Percentiles rank a stretch among this genome's conserved stretches.
These are phyloP conservation scores for Paragorgia papillata DNA, from an alignment of 92 coral and sea anemone species.

Conservation along the genomic window DNA sequence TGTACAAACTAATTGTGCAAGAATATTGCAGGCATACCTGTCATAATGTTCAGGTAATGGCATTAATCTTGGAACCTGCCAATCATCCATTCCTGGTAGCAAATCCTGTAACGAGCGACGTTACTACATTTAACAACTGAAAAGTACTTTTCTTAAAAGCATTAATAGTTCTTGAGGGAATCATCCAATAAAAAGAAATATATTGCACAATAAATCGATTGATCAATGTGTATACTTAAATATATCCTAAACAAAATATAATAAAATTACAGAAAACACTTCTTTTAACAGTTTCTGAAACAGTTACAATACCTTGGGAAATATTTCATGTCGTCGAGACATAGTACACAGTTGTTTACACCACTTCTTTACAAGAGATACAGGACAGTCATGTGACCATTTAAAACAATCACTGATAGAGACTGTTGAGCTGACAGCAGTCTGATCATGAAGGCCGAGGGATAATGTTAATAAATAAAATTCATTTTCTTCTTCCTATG, in stretches of 20 bases:
- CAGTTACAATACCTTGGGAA: constrained; percentile 71
- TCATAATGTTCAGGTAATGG: constrained; percentile 90
- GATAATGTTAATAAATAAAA: constrained; percentile 34
- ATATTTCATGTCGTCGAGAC: constrained; percentile 57
- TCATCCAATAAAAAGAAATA: too few relatives aligned
- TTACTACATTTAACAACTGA: background rate
- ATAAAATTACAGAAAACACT: too few relatives aligned
- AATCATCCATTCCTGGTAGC: constrained; percentile 75
- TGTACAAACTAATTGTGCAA: too few relatives aligned
- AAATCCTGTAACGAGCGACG: constrained; percentile 55
- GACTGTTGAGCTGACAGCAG: background rate
- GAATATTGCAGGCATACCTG: constrained; percentile 68
- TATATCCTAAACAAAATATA: too few relatives aligned
- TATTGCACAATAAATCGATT: too few relatives aligned
- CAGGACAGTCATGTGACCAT: constrained; percentile 80
- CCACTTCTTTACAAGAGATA: constrained; percentile 73
- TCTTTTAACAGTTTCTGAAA: too few relatives aligned
- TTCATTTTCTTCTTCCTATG: constrained; percentile 40
- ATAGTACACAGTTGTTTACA: constrained; percentile 70
- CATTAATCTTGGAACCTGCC: constrained; percentile 84
- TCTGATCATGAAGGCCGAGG: constrained; percentile 30
- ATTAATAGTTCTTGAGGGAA: too few relatives aligned
- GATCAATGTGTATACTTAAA: too few relatives aligned
- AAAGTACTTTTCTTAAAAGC: too few relatives aligned
- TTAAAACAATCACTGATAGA: constrained; percentile 61